Conservation (phyloP, 1,140 invertebrate species). For the Rhynchophorus ferrugineus region DNA sequence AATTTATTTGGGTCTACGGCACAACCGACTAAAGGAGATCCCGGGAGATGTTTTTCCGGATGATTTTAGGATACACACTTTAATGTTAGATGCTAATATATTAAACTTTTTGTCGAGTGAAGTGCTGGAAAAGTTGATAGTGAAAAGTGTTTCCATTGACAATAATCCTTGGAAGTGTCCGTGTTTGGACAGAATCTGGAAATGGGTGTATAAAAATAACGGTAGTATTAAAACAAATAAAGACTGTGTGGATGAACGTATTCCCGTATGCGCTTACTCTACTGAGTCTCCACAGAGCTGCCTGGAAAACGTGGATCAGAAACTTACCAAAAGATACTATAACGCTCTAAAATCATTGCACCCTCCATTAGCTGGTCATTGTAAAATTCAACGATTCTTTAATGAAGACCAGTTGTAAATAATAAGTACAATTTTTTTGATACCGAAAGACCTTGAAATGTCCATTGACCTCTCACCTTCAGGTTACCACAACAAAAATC, state of each 20-base stretch:
- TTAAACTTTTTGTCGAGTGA: conserved; percentile 22
- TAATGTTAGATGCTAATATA: conserved; percentile 20
- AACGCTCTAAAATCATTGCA: background rate
- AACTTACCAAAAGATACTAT: conserved; percentile 1
- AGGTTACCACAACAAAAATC: no score
- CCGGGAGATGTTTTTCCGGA: conserved; percentile 21
- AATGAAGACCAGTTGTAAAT: no score
- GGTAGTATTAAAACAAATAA: background rate
- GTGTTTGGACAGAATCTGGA: conserved; percentile 15
- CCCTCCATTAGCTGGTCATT: background rate
- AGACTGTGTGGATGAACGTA: background rate
- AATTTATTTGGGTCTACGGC: conserved; percentile 18
- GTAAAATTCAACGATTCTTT: no score
- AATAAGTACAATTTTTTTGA: no score
- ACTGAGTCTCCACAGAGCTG: conserved; percentile 7
- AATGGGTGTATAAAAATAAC: conserved; percentile 16
- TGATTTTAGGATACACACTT: conserved; percentile 10
- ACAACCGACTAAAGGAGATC: conserved; percentile 19
- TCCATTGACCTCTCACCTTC: no score
- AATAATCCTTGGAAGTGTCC: conserved; percentile 24
- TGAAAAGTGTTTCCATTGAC: conserved; percentile 13
- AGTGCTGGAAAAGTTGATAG: conserved; percentile 14
- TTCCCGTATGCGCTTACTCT: conserved; percentile 14
- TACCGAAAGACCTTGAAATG: no score
- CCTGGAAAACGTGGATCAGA: conserved; percentile 11